Percentiles rank a stretch among this genome's conserved stretches.
Conservation (phyloP, 2,888 invertebrate species). For the Orthosia gracilis region DNA sequence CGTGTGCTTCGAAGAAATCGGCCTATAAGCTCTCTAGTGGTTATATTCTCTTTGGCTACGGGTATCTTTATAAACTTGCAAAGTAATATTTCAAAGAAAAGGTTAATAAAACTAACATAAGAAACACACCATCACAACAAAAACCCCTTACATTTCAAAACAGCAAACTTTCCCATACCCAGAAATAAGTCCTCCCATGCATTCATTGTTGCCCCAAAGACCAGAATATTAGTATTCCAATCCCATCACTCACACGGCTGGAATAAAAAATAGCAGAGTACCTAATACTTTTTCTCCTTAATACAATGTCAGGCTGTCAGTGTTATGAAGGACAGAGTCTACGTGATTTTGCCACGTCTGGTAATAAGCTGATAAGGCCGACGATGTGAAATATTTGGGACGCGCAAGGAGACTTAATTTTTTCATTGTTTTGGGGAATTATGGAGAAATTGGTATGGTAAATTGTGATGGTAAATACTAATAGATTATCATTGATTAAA, state of each 20-base stretch:
- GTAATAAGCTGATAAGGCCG: slow-evolving; percentile 62
- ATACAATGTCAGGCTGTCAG: slow-evolving; percentile 65
- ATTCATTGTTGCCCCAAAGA: slow-evolving; percentile 34
- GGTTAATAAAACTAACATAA: no score
- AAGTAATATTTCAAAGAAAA: no score
- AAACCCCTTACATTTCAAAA: slow-evolving; percentile 2
- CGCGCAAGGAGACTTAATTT: slow-evolving; percentile 32
- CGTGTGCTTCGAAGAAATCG: no score
- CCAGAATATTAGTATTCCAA: slow-evolving; percentile 64
- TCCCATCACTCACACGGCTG: slow-evolving; percentile 51
- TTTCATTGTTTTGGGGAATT: slow-evolving; percentile 9
- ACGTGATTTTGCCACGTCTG: slow-evolving; percentile 63
- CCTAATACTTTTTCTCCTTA: slow-evolving; percentile 65
- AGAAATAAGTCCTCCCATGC: not conserved
- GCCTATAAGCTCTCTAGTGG: no score
- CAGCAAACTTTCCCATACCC: no score
- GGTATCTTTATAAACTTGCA: no score
- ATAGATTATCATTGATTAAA: no score
- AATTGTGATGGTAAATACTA: not conserved
- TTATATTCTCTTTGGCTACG: no score
- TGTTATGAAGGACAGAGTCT: slow-evolving; percentile 59
- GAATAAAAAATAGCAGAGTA: slow-evolving; percentile 60
- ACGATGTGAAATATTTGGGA: slow-evolving; percentile 40
- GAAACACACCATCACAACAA: not conserved
- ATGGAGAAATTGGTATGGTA: not conserved